These are phyloP conservation scores for Euphydryas editha DNA, from an alignment of 2,888 invertebrate species.

Conservation along the genomic window DNA sequence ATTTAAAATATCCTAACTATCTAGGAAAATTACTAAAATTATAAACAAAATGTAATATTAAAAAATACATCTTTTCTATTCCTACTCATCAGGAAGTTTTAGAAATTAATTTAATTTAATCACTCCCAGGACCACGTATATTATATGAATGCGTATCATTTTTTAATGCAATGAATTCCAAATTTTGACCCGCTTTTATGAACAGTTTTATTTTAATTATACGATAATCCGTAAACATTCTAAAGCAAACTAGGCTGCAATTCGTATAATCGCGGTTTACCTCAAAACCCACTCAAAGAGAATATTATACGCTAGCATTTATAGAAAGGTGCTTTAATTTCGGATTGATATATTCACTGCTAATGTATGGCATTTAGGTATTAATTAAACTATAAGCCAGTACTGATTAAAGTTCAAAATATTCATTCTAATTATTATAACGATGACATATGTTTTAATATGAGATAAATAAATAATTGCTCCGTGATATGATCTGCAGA, in stretches of 20 bases:
- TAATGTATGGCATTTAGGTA: neutral
- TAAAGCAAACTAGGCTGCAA: conserved; percentile 26
- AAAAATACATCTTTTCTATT: no score
- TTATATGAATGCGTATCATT: neutral
- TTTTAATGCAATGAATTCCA: neutral
- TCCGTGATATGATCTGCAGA: no score
- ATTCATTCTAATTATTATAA: neutral
- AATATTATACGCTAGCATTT: conserved; percentile 15
- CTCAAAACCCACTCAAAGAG: conserved; percentile 26
- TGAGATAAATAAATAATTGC: no score
- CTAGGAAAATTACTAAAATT: no score
- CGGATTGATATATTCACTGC: neutral
- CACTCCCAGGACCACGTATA: neutral
- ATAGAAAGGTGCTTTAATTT: conserved; percentile 5
- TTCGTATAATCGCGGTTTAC: conserved; percentile 25
- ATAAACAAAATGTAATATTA: no score
- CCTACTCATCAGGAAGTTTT: no score
- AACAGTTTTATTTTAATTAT: conserved; percentile 8
- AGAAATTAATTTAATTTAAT: no score
- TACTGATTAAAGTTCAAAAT: neutral
- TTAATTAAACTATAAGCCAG: neutral
- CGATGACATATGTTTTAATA: neutral
- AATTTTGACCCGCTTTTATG: neutral
- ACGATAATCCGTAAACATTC: neutral
- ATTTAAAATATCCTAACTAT: no score